Evolutionary conservation across 2,113 vertebrate species (phyloP), one percentile per base, ranked within the genome.

Genomic region (Nesogale talazaci): DNA sequence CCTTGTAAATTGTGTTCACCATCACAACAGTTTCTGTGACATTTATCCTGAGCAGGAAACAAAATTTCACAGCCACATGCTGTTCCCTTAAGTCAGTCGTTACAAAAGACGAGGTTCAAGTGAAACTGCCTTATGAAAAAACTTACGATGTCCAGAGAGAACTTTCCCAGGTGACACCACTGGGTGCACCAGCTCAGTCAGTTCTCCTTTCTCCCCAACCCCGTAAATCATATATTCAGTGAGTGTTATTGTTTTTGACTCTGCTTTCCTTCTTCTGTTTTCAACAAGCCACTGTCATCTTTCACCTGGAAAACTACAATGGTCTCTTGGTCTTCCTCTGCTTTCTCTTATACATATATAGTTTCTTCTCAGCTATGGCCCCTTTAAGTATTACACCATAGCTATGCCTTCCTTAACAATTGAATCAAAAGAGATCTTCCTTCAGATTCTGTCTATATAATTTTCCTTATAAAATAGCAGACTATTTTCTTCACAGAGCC

Each of bases 361-460:
- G 36, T 27, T 70, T 59, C n/a, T 40, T 23, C 65, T 80, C 36
- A 72, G 90, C 19, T 72, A n/a, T 19, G 67, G 15, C 67, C 16
- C 1, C 67, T 19, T 17, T 36, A 79, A 70, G 79, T 72, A 29
- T 16, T n/a, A 57, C 14, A 20, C 38, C 57, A 72, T 46, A 81
- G 65, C 31, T 46, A 56, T 52, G 72, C 9, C 34, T 88, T 76
- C 72, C 78, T 88, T 38, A 59, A 27, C 29, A 9, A 52, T 34
- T 82, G 84, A 82, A 29, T 81, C 14, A 65, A 90, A 90, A 76
- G n/a, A 92, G 27, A 42, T 57, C 34, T 6, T 67, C 42, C 67
- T 19, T 3, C 3, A 76, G 85, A 92, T 76, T 31, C 57, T 76
- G 20, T n/a, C 27, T 22, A 36, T 22, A 19, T 40, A 52, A 77